Evolutionary conservation across 37 sponge, comb jelly and placozoan species (phyloP).

Genomic region (Lycopodina hypogea): DNA sequence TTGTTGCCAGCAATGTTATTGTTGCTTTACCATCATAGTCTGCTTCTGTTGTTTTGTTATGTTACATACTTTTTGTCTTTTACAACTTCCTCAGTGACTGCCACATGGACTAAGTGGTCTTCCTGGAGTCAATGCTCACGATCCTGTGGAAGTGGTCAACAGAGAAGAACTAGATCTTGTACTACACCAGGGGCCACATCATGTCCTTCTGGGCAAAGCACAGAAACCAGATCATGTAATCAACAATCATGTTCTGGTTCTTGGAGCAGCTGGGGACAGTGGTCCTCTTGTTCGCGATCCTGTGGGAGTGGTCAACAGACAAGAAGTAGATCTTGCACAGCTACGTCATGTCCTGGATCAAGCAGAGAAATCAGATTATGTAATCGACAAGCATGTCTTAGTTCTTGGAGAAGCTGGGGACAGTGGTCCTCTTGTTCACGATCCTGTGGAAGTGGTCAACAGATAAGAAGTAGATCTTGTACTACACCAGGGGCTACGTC

Average conservation of each 20-base stretch:
- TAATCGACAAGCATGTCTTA: not conserved
- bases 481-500: too few species aligned
- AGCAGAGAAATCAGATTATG: not conserved
- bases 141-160: constrained; percentile 68
- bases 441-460: too few species aligned
- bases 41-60: too few species aligned
- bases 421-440: not conserved
- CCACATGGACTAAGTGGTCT: not conserved
- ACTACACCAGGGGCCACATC: not conserved
- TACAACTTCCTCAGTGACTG: not conserved
- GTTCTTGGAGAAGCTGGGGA: not conserved
- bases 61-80: too few species aligned
- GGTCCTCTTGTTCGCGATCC: not conserved
- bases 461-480: too few species aligned
- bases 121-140: constrained; percentile 69
- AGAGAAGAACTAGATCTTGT: constrained; percentile 50
- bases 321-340: constrained; percentile 46
- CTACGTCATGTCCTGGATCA: not conserved
- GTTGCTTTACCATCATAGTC: too few species aligned
- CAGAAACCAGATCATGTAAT: not conserved
- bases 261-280: not conserved
- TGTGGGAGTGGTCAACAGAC: constrained; percentile 68
- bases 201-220: not conserved
- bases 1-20: too few species aligned
- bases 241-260: not conserved